Percentiles rank a stretch among this genome's conserved stretches.
phyloP scores from a whole-genome alignment of 2,888 invertebrate genomes.

The Callosobruchus maculatus region DNA sequence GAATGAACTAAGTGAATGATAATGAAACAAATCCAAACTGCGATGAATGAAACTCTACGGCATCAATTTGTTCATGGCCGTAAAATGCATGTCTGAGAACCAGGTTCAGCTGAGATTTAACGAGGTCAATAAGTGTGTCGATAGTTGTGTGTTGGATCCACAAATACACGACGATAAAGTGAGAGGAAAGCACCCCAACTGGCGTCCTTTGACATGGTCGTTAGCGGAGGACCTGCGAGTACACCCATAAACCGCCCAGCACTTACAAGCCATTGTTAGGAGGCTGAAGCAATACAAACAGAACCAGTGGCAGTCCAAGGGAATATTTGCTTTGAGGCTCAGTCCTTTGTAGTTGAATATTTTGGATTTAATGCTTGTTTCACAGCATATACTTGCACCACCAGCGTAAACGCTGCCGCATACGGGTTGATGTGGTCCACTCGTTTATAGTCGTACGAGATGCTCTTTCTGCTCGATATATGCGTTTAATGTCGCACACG shows the following conservation, averaged over 20 bases:
- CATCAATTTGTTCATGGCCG: too few species aligned
- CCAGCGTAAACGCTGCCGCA: too few species aligned
- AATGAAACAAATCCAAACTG: too few species aligned
- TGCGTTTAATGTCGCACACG: too few species aligned
- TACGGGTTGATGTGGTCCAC: too few species aligned
- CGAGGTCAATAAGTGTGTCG: not conserved
- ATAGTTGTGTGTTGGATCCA: not conserved
- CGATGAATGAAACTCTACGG: too few species aligned
- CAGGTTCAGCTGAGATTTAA: not conserved
- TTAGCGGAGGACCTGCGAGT: not conserved
- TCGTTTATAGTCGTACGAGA: too few species aligned
- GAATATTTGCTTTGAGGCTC: not conserved
- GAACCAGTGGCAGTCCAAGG: not conserved
- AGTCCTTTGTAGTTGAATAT: not conserved
- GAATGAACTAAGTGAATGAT: too few species aligned
- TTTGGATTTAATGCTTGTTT: too few species aligned
- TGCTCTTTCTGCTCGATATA: too few species aligned
- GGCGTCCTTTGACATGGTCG: not conserved
- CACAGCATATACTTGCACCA: too few species aligned
- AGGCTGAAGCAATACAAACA: not conserved
- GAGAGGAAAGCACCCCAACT: not conserved
- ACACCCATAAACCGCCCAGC: not conserved
- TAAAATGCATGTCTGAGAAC: too few species aligned
- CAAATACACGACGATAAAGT: not conserved
- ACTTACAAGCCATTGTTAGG: not conserved